Conservation (phyloP, 2,888 invertebrate species). For the Magallana nippona region DNA sequence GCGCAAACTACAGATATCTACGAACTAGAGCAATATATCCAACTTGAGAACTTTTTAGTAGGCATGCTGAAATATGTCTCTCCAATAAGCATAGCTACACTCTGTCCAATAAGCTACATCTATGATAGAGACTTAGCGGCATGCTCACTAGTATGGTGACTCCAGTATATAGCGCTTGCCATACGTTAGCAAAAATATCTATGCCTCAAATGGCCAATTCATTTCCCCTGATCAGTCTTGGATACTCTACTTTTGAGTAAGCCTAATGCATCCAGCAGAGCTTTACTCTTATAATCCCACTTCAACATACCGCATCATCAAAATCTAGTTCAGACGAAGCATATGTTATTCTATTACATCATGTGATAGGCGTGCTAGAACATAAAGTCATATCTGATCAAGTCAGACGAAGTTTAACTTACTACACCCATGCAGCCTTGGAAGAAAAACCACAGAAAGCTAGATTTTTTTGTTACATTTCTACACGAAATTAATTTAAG, state of each 20-base stretch:
- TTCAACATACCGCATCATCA: no score
- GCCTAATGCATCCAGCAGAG: no score
- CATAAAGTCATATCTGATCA: background rate
- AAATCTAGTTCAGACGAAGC: no score
- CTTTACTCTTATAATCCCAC: no score
- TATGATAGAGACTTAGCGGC: background rate
- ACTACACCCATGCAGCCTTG: no score
- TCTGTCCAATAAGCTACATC: background rate
- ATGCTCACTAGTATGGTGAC: slow-evolving; percentile 4
- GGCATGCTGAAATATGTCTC: background rate
- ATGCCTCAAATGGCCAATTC: background rate
- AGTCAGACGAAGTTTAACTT: background rate
- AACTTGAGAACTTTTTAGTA: background rate
- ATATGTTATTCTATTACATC: background rate
- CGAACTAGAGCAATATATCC: slow-evolving; percentile 9
- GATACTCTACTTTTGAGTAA: background rate
- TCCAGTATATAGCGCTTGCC: background rate
- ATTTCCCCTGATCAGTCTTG: background rate
- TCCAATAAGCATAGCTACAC: background rate
- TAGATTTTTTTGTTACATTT: no score
- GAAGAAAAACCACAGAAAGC: no score
- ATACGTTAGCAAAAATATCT: background rate
- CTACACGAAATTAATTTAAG: no score
- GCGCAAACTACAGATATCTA: slow-evolving; percentile 38
- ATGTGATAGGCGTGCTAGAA: background rate